Base-by-base conservation (phyloP, 2,888 invertebrate species). In the Polyploca ridens region DNA sequence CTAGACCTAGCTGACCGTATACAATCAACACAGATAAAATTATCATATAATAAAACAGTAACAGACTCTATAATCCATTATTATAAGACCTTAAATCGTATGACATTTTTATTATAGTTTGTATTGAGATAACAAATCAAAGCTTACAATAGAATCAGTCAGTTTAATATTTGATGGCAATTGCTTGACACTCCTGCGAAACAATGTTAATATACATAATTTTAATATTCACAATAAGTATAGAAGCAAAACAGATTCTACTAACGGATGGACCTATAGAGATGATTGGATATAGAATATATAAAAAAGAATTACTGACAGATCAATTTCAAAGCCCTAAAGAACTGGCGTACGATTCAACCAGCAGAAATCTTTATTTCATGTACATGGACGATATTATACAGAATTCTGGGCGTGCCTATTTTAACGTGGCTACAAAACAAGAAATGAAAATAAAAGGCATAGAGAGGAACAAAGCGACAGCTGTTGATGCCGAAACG, bases 341-440 rank as follows among this genome's bases (percentile, higher is more conserved):
- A 64, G 93, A 93, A 59, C 68, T 93, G 33, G 85, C 90, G 0
- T 93, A 92, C 69, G 93, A 93, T 67, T 91, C 92, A 0, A 78
- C 88, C 0, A 90, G 85, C 64, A 82, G 92, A 80, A 91, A 90
- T 61, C 75, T 93, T 3, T 93, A 82, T 67, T 93, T 93, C 68
- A 90, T 90, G 89, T 90, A 91, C 77, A 93, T 93, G 93, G 93
- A 93, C 33, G 89, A 90, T 59, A 65, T 68, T 3, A 64, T 90
- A 67, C 86, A 89, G 68, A 90, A 93, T 64, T 92, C 93, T 2
- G 90, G 92, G 63, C 78, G 93, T 38, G 93, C 90, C 7, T 83
- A 70, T 57, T 70, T 93, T 0, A 93, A 93, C 70, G 72, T 90
- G 2, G 74, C 89, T 3, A 91, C 91, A 0, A 93, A 90, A 75